These are phyloP conservation scores for Drosophila arawakana DNA, from an alignment of 1,140 invertebrate species.

Conservation along the genomic window DNA sequence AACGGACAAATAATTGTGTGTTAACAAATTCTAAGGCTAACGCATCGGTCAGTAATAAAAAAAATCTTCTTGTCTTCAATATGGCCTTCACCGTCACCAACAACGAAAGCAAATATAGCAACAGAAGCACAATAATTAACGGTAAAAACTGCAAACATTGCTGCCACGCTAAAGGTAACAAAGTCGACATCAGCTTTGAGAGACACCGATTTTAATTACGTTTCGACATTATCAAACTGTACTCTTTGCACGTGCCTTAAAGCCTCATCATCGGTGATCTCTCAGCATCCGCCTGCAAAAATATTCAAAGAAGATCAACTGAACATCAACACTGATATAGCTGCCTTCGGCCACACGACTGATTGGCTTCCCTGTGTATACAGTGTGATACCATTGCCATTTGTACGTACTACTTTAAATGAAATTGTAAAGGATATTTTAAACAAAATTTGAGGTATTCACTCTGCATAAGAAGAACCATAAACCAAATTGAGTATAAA, in stretches of 20 bases:
- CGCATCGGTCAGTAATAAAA: slow-evolving; percentile 85
- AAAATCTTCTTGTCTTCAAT: slow-evolving; percentile 86
- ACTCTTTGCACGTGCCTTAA: slow-evolving; percentile 76
- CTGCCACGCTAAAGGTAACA: slow-evolving; percentile 41
- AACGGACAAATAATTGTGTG: slow-evolving; percentile 29
- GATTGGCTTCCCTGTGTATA: too few species aligned
- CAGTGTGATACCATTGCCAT: slow-evolving; percentile 45
- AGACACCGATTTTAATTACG: slow-evolving; percentile 36
- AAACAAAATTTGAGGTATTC: neutral
- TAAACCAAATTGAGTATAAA: too few species aligned
- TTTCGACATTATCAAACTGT: slow-evolving; percentile 59
- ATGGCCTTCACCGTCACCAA: slow-evolving; percentile 37
- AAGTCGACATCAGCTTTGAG: slow-evolving; percentile 32
- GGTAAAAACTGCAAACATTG: slow-evolving; percentile 16
- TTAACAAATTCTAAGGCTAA: slow-evolving; percentile 69
- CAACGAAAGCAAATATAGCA: slow-evolving; percentile 7
- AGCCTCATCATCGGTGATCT: slow-evolving; percentile 76
- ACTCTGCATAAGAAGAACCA: neutral
- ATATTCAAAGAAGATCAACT: slow-evolving; percentile 84
- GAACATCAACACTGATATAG: slow-evolving; percentile 74
- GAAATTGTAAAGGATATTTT: neutral
- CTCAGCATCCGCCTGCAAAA: slow-evolving; percentile 81
- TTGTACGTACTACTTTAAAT: slow-evolving; percentile 67
- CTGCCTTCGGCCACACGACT: slow-evolving; percentile 57
- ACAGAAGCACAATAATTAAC: slow-evolving; percentile 36